Conservation (phyloP, 2,888 invertebrate genomes). For the Melanostoma scalare region DNA sequence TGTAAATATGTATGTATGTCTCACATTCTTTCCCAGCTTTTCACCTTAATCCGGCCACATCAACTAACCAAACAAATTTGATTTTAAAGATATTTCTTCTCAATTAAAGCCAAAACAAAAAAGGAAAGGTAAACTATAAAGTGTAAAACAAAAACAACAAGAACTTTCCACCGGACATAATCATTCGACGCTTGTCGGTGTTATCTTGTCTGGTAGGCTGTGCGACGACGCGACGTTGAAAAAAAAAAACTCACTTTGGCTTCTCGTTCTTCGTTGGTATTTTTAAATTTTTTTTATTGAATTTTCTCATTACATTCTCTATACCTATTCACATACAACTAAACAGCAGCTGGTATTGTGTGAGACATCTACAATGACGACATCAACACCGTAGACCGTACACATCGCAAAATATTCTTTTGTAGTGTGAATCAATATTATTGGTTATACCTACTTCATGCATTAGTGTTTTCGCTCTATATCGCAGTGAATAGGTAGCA, state of each 20-base stretch:
- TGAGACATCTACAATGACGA: constrained; percentile 66
- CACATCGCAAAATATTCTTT: constrained; percentile 32
- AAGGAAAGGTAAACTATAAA: constrained; percentile 8
- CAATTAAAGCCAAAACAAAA: not conserved
- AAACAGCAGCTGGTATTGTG: constrained; percentile 20
- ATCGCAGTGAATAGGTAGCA: constrained; percentile 3
- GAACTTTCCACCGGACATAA: constrained; percentile 60
- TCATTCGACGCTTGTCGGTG: constrained; percentile 31
- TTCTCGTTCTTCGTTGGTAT: constrained; percentile 12
- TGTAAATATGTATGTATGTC: too few relatives aligned
- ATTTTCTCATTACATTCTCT: constrained; percentile 43
- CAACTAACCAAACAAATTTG: not conserved
- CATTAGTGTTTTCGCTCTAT: not conserved
- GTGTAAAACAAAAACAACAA: constrained; percentile 34
- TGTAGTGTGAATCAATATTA: constrained; percentile 65
- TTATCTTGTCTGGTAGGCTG: constrained; percentile 28
- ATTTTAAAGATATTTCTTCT: not conserved
- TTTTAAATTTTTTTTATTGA: constrained; percentile 31
- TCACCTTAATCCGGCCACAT: too few relatives aligned
- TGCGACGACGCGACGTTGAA: constrained; percentile 25
- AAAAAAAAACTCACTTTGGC: constrained; percentile 16
- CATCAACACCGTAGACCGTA: constrained; percentile 24
- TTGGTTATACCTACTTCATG: constrained; percentile 23
- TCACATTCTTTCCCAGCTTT: too few relatives aligned
- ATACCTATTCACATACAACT: constrained; percentile 39